Evolutionary conservation across 1,140 invertebrate species (phyloP).

Genomic region (Atopsyche davidsoni): DNA sequence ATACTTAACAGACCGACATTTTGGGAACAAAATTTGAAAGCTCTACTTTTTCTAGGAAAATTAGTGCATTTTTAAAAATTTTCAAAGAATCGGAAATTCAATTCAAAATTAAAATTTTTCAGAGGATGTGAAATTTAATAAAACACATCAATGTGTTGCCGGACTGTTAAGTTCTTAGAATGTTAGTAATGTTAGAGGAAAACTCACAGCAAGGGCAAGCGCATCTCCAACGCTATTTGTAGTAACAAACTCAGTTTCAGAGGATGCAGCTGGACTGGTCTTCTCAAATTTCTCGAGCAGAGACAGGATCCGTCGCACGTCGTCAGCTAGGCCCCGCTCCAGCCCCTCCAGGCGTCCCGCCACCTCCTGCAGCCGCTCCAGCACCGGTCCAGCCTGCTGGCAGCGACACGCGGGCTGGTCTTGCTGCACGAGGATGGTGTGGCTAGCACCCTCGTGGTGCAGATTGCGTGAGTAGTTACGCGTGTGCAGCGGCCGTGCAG

Average conservation of each 20-base stretch:
- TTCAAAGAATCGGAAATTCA: no score
- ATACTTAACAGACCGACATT: no score
- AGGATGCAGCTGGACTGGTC: conserved; percentile 43
- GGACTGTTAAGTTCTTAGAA: no score
- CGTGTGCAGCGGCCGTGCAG: conserved; percentile 20
- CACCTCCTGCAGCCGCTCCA: conserved; percentile 58
- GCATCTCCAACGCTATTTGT: no score
- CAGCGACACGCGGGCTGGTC: conserved; percentile 42
- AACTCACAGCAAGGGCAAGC: no score
- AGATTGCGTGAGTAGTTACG: conserved; percentile 26
- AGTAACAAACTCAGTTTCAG: conserved; percentile 40
- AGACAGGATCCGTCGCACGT: conserved; percentile 60
- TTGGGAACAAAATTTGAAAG: no score
- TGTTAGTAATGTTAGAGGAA: no score
- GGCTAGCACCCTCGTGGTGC: conserved; percentile 24
- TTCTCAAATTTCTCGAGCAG: conserved; percentile 57
- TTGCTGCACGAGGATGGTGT: conserved; percentile 37
- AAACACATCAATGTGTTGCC: no score
- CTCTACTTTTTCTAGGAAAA: no score
- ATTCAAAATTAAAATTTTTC: no score
- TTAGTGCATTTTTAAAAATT: no score
- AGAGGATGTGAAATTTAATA: no score
- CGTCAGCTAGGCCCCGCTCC: conserved; percentile 58
- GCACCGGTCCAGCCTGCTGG: conserved; percentile 32
- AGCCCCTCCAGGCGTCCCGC: conserved; percentile 55